Conservation (phyloP, 2,888 invertebrate genomes). For the Steinernema carpocapsae region DNA sequence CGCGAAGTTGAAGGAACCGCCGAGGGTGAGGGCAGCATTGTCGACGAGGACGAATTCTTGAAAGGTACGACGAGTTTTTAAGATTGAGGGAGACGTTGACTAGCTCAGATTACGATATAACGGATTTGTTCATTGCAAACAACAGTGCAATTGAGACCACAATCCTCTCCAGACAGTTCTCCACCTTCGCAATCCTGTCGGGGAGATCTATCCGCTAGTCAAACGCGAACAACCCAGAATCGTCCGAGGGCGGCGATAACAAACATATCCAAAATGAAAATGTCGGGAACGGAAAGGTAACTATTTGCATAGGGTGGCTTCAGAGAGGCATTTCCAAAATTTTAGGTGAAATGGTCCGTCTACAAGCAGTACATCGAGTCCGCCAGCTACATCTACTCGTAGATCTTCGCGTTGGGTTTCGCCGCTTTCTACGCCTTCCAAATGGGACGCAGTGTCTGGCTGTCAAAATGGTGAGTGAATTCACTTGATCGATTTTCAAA, state of each 20-base stretch:
- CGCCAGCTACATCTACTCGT: conserved; percentile 80
- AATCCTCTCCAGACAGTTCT: conserved; percentile 13
- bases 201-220: neutral
- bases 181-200: neutral
- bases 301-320: neutral
- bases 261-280: conserved; percentile 84
- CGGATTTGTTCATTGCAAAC: conserved; percentile 8
- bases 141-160: conserved; percentile 11
- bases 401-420: conserved; percentile 76
- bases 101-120: neutral
- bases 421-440: conserved; percentile 50
- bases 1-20: conserved; percentile 36
- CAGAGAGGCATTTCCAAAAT: conserved; percentile 5
- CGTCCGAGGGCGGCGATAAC: conserved; percentile 52
- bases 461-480: conserved; percentile 59
- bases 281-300: conserved; percentile 80
- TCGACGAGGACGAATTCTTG: conserved; percentile 8
- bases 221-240: neutral
- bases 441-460: conserved; percentile 60
- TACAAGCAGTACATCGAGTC: conserved; percentile 87
- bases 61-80: neutral
- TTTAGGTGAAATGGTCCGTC: conserved; percentile 81
- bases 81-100: neutral
- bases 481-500: conserved; percentile 2
- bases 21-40: neutral